A percentile compares a stretch with the other conserved stretches of the same genome.
Conservation (phyloP, 2,888 invertebrate genomes). For the Herminia tarsipennalis region DNA sequence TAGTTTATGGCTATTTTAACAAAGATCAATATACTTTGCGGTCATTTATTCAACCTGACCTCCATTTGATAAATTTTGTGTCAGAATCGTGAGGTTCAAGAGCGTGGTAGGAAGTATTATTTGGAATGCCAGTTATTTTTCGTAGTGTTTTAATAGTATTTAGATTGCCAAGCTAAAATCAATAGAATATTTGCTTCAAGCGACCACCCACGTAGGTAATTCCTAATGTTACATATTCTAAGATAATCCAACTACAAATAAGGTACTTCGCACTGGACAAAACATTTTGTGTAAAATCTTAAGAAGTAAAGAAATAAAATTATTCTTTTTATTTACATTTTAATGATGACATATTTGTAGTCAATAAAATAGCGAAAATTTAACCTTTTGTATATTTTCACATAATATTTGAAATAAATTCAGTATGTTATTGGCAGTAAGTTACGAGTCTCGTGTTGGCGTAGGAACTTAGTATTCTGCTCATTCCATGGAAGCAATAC, state of each 20-base stretch:
- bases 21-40: too few species aligned
- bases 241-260: background rate
- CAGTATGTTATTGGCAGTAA: slow-evolving; percentile 1
- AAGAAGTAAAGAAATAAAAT: background rate
- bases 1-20: too few species aligned
- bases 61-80: too few species aligned
- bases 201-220: slow-evolving; percentile 3
- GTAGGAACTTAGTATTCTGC: slow-evolving; percentile 10
- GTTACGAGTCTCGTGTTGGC: background rate
- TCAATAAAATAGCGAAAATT: background rate
- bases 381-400: background rate
- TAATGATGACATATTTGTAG: background rate
- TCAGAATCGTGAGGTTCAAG: too few species aligned
- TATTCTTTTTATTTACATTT: background rate
- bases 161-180: background rate
- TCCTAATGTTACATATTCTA: too few species aligned
- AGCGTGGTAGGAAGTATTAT: too few species aligned
- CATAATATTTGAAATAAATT: slow-evolving; percentile 5
- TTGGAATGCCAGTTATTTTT: too few species aligned
- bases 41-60: too few species aligned
- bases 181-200: slow-evolving; percentile 1
- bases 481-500: slow-evolving; percentile 4
- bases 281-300: background rate
- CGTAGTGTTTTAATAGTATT: too few species aligned
- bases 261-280: too few species aligned